These are phyloP conservation scores for Alsophila aescularia DNA, from an alignment of 2,888 invertebrate genomes.

Conservation along the genomic window DNA sequence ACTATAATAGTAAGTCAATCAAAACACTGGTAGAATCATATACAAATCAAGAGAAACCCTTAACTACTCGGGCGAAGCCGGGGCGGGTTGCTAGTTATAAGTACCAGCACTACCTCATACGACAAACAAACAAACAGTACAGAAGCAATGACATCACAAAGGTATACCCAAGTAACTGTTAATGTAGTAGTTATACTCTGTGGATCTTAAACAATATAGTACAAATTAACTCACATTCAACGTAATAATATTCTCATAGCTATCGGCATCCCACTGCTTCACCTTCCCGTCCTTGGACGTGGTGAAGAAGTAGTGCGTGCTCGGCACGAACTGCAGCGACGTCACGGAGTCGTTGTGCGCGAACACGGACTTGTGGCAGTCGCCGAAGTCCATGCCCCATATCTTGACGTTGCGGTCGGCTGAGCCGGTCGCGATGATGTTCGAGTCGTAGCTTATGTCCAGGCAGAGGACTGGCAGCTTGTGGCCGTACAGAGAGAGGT, in stretches of 20 bases:
- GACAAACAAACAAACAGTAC: too few relatives aligned
- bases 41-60: too few relatives aligned
- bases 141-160: too few relatives aligned
- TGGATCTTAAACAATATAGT: too few relatives aligned
- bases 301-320: slow-evolving; percentile 96
- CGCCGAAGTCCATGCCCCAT: slow-evolving; percentile 99
- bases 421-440: slow-evolving; percentile 96
- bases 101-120: too few relatives aligned
- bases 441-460: slow-evolving; percentile 96
- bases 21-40: too few relatives aligned
- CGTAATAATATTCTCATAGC: slow-evolving; percentile 94
- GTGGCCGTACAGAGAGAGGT: slow-evolving; percentile 97
- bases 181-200: too few relatives aligned
- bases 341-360: slow-evolving; percentile 98
- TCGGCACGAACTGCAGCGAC: slow-evolving; percentile 93
- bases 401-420: slow-evolving; percentile 98
- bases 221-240: slow-evolving; percentile 89
- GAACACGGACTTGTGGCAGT: slow-evolving; percentile 97
- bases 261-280: slow-evolving; percentile 99
- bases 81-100: too few relatives aligned
- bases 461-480: slow-evolving; percentile 96
- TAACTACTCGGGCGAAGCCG: too few relatives aligned
- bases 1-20: too few relatives aligned
- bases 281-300: slow-evolving; percentile 96
- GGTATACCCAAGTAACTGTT: too few relatives aligned